A percentile compares a stretch with the other conserved stretches of the same genome.
phyloP scores from a whole-genome alignment of 2,888 invertebrate genomes.

The Caprella mutica region DNA sequence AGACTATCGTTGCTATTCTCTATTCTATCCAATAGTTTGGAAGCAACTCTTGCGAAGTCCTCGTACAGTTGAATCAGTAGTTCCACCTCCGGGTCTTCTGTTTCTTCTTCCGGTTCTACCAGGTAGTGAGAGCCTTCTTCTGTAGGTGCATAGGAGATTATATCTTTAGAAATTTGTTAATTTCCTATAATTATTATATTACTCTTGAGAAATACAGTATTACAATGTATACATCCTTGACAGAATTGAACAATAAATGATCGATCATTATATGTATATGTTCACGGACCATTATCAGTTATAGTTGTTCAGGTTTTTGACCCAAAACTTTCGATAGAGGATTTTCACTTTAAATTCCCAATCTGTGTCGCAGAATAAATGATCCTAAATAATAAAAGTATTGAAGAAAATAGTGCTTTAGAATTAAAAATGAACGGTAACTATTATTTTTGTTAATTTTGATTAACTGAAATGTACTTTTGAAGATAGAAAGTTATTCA shows the following conservation, averaged over 20 bases:
- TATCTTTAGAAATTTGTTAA: too few relatives aligned
- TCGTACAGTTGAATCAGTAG: constrained; percentile 29
- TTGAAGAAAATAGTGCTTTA: neutral
- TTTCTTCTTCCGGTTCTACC: constrained; percentile 22
- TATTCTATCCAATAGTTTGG: constrained; percentile 33
- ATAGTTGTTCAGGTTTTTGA: too few relatives aligned
- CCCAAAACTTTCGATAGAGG: too few relatives aligned
- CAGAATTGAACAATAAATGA: too few relatives aligned
- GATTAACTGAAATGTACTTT: neutral
- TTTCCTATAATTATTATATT: too few relatives aligned
- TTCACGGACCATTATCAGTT: too few relatives aligned
- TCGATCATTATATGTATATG: too few relatives aligned
- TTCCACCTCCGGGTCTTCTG: constrained; percentile 11
- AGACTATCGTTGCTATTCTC: constrained; percentile 24
- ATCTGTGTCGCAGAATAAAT: too few relatives aligned
- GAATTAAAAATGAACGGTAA: neutral
- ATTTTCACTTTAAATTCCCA: too few relatives aligned
- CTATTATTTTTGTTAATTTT: neutral
- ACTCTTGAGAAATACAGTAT: too few relatives aligned
- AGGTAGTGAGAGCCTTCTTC: constrained; percentile 34
- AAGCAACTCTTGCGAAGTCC: constrained; percentile 33
- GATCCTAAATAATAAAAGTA: neutral
- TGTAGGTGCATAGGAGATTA: neutral
- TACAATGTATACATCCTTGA: too few relatives aligned
- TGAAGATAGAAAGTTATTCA: neutral